Evolutionary conservation across 2,797 vertebrate genomes (phyloP).

Genomic region (Melanotaenia nigrans): DNA sequence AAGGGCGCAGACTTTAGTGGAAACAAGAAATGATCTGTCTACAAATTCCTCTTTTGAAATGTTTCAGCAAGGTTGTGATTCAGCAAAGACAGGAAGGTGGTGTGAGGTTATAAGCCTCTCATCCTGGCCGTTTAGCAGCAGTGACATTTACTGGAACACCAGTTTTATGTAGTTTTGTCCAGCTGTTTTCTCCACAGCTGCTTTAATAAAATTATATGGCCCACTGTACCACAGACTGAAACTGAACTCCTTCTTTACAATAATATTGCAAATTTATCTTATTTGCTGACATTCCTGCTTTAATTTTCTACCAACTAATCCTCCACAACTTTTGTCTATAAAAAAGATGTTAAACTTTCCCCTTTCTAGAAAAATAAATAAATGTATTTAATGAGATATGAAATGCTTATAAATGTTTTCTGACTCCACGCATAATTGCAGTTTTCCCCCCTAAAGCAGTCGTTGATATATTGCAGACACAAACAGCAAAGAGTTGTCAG

Average conservation of each 20-base stretch:
- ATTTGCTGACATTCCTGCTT: slow-evolving; percentile 3
- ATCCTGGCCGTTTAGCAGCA: slow-evolving; percentile 48
- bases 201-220: slow-evolving; percentile 17
- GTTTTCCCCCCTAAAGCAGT: slow-evolving; percentile 83
- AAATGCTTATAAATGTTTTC: slow-evolving; percentile 78
- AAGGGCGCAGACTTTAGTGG: background rate
- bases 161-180: slow-evolving; percentile 43
- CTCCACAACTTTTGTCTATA: slow-evolving; percentile 37
- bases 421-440: slow-evolving; percentile 79
- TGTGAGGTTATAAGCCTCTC: slow-evolving; percentile 21
- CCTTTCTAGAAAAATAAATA: slow-evolving; percentile 76
- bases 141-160: slow-evolving; percentile 66
- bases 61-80: slow-evolving; percentile 17
- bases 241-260: background rate
- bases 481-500: slow-evolving; percentile 46
- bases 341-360: slow-evolving; percentile 44
- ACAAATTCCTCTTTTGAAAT: slow-evolving; percentile 21
- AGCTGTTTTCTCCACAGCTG: slow-evolving; percentile 49
- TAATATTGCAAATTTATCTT: background rate
- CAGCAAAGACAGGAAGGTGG: slow-evolving; percentile 28
- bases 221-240: background rate
- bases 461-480: slow-evolving; percentile 72
- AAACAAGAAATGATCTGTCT: slow-evolving; percentile 6
- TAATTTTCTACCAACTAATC: slow-evolving; percentile 21
- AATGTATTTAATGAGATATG: slow-evolving; percentile 84